Base-by-base conservation (phyloP, 2,888 invertebrate species). In the Tipula unca region DNA sequence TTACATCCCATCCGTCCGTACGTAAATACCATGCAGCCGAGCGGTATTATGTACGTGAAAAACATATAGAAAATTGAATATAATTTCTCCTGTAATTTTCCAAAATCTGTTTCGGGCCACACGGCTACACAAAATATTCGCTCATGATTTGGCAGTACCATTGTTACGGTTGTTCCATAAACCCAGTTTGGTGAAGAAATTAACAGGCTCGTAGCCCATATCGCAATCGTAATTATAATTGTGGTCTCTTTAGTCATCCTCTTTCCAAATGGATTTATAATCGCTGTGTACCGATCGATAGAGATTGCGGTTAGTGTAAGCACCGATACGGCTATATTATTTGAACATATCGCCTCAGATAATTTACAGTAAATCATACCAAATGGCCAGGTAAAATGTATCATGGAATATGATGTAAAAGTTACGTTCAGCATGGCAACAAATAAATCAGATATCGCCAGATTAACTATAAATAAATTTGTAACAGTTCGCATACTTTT, bases 401-500 rank as follows among this genome's bases (percentile, higher is more conserved):
- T 69, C 69, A 69, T 13, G 2, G 10, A 8, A 14, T 69, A 69
- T 3, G 69, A 69, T 69, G 69, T 14, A 69, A 20, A 69, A 8
- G 69, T 69, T 10, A 69, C 25, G 25, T 69, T 69, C 5, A 69
- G 0, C 0, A 25, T 3, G 25, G 69, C 69, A 6, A 69, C 69
- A 20, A 20, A 10, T 25, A 10, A 6, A 25, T 69, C 69, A 1
- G 69, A 25, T 3, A 69, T 25, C 25, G 69, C 69, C 25, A 69
- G 10, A 2, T 69, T 69, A 10, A 69, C 69, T 3, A 69, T 69
- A 25, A 69, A 69, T 69, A 69, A 10, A 69, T 69, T 69, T 20
- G 69, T 69, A 3, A 69, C 69, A 8, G 69, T 69, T 10, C 69
- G 69, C 98, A 99, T 99, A 87, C 98, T 92, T 89, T 98, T 98